Percentiles rank a stretch among this genome's conserved stretches.
phyloP scores from a whole-genome alignment of 2,113 vertebrate species.

The Halichoeres trimaculatus region DNA sequence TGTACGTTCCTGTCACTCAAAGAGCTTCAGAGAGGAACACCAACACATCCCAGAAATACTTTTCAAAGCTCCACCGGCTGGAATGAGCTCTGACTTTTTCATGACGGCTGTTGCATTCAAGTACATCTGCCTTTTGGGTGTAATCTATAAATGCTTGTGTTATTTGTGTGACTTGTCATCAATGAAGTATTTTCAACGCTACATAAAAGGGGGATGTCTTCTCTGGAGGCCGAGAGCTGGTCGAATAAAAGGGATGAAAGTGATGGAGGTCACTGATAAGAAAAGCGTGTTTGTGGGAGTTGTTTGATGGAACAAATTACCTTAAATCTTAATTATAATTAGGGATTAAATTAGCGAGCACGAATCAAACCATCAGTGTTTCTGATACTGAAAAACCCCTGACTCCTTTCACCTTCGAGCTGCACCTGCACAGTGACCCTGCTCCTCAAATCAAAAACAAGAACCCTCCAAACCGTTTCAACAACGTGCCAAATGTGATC shows the following conservation, averaged over 20 bases:
- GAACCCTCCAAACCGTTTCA: background rate
- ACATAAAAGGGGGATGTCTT: background rate
- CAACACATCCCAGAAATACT: constrained; percentile 36
- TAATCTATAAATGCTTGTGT: constrained; percentile 31
- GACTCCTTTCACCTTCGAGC: no score
- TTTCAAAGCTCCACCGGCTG: constrained; percentile 26
- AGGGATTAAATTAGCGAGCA: background rate
- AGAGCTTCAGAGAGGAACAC: constrained; percentile 42
- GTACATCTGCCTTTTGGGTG: constrained; percentile 42
- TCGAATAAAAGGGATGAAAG: background rate
- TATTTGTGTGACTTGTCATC: constrained; percentile 30
- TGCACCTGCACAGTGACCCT: background rate
- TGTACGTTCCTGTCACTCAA: constrained; percentile 60
- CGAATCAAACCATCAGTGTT: background rate
- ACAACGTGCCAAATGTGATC: no score
- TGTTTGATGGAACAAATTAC: background rate
- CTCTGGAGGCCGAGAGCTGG: background rate
- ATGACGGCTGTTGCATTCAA: constrained; percentile 41
- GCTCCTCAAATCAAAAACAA: no score
- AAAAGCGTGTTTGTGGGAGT: background rate
- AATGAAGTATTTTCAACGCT: constrained; percentile 25
- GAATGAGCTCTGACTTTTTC: constrained; percentile 35
- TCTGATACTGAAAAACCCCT: constrained; percentile 2
- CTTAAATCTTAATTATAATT: background rate
- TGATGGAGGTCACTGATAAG: background rate